Conservation (phyloP, 2,797 vertebrate genomes). For the Tokudaia muenninki region DNA sequence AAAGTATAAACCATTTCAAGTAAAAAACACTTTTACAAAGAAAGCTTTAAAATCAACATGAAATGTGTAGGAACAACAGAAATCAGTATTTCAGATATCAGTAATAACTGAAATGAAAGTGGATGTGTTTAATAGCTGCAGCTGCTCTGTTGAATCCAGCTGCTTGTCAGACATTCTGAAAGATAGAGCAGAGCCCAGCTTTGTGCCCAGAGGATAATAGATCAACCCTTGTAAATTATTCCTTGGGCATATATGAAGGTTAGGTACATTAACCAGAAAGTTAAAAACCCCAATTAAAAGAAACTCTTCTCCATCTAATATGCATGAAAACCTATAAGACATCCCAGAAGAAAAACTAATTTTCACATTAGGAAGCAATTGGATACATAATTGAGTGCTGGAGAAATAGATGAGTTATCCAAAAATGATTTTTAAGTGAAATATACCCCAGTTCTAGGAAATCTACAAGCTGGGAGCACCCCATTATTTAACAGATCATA, state of each 20-base stretch:
- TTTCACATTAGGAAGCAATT: constrained; percentile 45
- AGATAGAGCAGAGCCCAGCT: not conserved
- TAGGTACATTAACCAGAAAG: constrained; percentile 38
- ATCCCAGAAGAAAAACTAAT: not conserved
- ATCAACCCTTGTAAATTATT: constrained; percentile 10
- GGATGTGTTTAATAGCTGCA: not conserved
- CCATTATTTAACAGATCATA: not conserved
- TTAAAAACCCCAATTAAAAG: not conserved
- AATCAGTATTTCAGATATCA: constrained; percentile 29
- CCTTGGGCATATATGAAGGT: constrained; percentile 14
- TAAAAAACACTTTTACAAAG: not conserved
- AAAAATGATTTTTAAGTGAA: not conserved
- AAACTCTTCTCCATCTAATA: constrained; percentile 55
- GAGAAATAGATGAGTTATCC: not conserved
- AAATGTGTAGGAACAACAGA: not conserved
- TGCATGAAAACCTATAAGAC: constrained; percentile 7
- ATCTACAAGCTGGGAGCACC: not conserved
- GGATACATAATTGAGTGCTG: constrained; percentile 18
- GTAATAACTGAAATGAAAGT: constrained; percentile 33
- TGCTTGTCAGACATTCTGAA: not conserved
- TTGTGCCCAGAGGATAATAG: not conserved
- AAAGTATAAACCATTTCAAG: not conserved
- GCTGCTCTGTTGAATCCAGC: constrained; percentile 32
- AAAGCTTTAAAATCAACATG: not conserved
- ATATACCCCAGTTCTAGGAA: not conserved